Evolutionary conservation across 1,140 invertebrate species (phyloP).

Genomic region (Ectropis grisescens): DNA sequence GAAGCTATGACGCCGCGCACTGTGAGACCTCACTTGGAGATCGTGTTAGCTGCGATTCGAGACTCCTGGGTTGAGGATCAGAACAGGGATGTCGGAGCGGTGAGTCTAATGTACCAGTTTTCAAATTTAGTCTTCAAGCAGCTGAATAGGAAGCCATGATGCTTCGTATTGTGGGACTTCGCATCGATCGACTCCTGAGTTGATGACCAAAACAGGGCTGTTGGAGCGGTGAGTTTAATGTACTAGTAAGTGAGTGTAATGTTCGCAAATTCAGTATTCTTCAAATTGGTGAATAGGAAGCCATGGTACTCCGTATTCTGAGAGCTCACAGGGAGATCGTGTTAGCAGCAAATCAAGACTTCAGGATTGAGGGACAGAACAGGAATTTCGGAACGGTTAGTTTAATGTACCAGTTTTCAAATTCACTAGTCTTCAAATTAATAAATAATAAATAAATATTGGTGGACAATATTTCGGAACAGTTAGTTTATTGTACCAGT

Average conservation of each 20-base stretch:
- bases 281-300: no score
- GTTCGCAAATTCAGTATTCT: no score
- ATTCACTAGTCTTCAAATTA: no score
- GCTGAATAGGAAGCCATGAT: conserved; percentile 20
- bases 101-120: no score
- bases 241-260: no score
- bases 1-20: conserved; percentile 14
- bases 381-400: conserved; percentile 44
- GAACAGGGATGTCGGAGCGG: conserved; percentile 36
- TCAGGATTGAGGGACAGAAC: conserved; percentile 37
- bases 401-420: no score
- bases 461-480: conserved; percentile 41
- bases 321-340: conserved; percentile 18
- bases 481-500: conserved; percentile 40
- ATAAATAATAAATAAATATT: conserved; percentile 22
- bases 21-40: conserved; percentile 17
- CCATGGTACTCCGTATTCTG: conserved; percentile 12
- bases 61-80: conserved; percentile 35
- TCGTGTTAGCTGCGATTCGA: conserved; percentile 30
- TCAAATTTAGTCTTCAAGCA: no score
- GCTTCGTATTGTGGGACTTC: conserved; percentile 10
- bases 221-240: conserved; percentile 40
- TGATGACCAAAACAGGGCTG: conserved; percentile 38
- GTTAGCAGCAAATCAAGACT: no score
- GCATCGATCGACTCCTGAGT: conserved; percentile 22